Conservation (phyloP, 2,888 invertebrate species). For the Ophion ventricosus region DNA sequence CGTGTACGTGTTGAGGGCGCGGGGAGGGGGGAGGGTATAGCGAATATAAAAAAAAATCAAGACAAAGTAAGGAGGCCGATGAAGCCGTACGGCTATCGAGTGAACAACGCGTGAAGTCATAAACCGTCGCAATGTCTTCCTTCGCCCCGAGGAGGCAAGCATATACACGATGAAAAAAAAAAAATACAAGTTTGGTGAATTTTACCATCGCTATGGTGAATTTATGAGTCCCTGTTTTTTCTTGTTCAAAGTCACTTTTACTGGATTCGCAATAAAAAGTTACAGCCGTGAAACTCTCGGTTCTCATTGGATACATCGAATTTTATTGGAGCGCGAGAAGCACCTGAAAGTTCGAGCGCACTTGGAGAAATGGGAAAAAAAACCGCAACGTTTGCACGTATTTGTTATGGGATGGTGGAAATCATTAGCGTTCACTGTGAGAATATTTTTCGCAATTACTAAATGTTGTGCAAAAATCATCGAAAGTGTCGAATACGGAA, state of each 20-base stretch:
- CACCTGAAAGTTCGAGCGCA: too few relatives aligned
- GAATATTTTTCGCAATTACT: too few relatives aligned
- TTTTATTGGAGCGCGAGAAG: background rate
- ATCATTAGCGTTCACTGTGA: too few relatives aligned
- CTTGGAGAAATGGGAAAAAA: too few relatives aligned
- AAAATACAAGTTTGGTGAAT: slow-evolving; percentile 3
- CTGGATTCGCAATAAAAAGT: too few relatives aligned
- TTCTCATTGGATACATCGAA: background rate
- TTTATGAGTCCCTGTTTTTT: background rate
- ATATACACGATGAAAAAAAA: background rate
- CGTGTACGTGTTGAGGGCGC: background rate
- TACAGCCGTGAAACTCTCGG: background rate
- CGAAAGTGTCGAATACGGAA: background rate
- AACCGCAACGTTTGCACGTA: too few relatives aligned
- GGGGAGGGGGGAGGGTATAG: background rate
- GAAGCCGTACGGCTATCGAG: slow-evolving; percentile 61
- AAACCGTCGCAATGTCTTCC: slow-evolving; percentile 37
- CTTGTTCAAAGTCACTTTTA: background rate
- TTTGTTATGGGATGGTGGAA: too few relatives aligned
- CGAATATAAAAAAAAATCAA: slow-evolving; percentile 15
- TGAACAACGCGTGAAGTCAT: slow-evolving; percentile 46
- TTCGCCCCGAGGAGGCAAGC: background rate
- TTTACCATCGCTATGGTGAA: too few relatives aligned
- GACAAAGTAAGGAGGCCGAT: slow-evolving; percentile 59
- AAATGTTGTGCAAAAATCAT: background rate